These are phyloP conservation scores for Gonioctena quinquepunctata DNA, from an alignment of 1,140 invertebrate genomes.

Conservation along the genomic window DNA sequence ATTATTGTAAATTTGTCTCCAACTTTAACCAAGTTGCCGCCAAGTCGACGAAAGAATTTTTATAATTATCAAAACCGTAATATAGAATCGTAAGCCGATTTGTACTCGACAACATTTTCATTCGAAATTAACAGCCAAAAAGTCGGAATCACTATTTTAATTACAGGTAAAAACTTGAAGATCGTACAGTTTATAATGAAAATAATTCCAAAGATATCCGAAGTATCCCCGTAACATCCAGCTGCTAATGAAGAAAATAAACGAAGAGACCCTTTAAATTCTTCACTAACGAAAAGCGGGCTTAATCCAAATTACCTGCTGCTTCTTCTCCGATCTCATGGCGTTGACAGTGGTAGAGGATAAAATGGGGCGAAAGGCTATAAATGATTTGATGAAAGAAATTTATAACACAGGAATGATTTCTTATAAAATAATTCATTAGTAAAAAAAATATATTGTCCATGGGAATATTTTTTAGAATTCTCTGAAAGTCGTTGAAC, in stretches of 20 bases:
- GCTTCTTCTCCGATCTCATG: not conserved
- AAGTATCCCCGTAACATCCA: constrained; percentile 1
- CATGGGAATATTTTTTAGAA: too few relatives aligned
- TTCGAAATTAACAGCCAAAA: not conserved
- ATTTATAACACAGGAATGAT: too few relatives aligned
- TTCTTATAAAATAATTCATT: too few relatives aligned
- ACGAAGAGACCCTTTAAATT: constrained; percentile 32
- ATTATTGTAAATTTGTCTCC: too few relatives aligned
- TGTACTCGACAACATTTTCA: not conserved
- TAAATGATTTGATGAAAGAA: too few relatives aligned
- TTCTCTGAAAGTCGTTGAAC: too few relatives aligned
- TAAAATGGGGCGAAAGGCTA: too few relatives aligned
- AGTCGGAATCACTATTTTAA: not conserved
- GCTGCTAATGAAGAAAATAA: constrained; percentile 31
- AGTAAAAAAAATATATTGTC: too few relatives aligned
- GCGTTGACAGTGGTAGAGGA: not conserved
- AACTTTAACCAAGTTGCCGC: too few relatives aligned
- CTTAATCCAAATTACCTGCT: constrained; percentile 32
- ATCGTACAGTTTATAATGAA: constrained; percentile 1
- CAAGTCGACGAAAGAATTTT: not conserved
- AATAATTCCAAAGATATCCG: not conserved
- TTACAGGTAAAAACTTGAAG: constrained; percentile 2
- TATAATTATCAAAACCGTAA: not conserved
- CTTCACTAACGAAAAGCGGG: constrained; percentile 26
- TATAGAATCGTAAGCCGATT: not conserved